Evolutionary conservation across 1,140 invertebrate species (phyloP), one percentile per base, ranked within the genome.

Genomic region (Drosophila malerkotliana): DNA sequence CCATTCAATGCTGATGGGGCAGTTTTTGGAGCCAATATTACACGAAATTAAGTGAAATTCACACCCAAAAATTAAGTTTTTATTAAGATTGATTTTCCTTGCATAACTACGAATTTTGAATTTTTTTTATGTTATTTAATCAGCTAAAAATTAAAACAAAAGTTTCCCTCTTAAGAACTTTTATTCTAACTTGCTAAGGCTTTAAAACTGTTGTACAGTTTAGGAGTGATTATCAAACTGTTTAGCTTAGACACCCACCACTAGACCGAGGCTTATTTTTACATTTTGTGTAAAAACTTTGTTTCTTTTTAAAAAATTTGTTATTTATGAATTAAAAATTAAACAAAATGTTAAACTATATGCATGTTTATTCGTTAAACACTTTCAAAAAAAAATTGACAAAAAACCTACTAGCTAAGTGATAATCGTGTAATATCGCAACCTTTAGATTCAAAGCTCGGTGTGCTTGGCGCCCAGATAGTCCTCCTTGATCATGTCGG

Each of bases 401-500:
- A 64, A 56, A 44, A 44, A 59, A 9, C 44, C 41, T 44, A 51
- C 14, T 18, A 15, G 15, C 28, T 45, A 32, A 49, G n/a, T 26
- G 14, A 15, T 63, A 73, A 37, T 49, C 34, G 21, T 51, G 14
- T 8, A 72, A 72, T 72, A 62, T 49, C 28, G 56, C 10, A 37
- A 12, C n/a, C 10, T 12, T 12, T n/a, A 21, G 44, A 12, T 41
- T 56, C 66, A 82, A 12, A 88, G 83, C 58, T 88, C 83, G 18
- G 47, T 84, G 7, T 88, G 83, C 53, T 18, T 39, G 30, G 24
- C 44, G 41, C 54, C 73, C 14, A 77, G 28, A 48, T 88, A 56
- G 34, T 94, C 92, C 77, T 93, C 92, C 89, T 94, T 96, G 47
- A 96, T 94, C 90, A 96, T 93, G 72, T 97, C 95, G 4, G 94